Evolutionary conservation across 2,797 vertebrate species (phyloP), one percentile per base, ranked within the genome.

Genomic region (Myotis pilosus): DNA sequence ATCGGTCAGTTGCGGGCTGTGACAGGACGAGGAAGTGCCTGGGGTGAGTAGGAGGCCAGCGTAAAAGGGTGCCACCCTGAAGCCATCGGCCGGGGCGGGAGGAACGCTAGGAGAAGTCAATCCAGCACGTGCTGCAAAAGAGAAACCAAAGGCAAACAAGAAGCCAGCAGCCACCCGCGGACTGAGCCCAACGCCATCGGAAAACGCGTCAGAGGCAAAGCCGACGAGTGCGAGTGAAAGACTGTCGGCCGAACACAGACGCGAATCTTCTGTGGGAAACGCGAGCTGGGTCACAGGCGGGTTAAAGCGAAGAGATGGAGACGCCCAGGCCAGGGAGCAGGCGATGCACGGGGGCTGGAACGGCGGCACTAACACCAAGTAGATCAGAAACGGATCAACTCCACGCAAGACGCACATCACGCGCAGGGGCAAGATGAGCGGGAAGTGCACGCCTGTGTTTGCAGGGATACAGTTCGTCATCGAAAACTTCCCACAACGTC

Each of bases 11-110:
- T 12, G 57, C 57, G 1, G 36, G 33, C n/a, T 4, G 2, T 0
- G 0, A 1, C 0, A 1, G 33, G 30, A 1, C 2, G 47, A 15
- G 72, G 13, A 7, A 2, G 23, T 8, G 1, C 53, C n/a, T 10
- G 28, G 64, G 41, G 0, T 8, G 4, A 7, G 19, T 3, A 0
- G 38, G n/a, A 30, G 10, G 5, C 17, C 17, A 2, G 13, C 0
- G 9, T 2, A 10, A 17, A 22, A 5, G 17, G 49, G 12, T 1
- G 16, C 8, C 23, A 1, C 16, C 8, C 0, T 17, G 3, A 5
- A 9, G 71, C 16, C 23, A 2, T 0, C 5, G 41, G 41, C 5
- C 0, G 25, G 62, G 8, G 53, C 22, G 7, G 19, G 7, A 62
- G 44, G 9, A 22, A 36, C 4, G 28, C 36, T 0, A 12, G 75